These are phyloP conservation scores for Shinisaurus crocodilurus DNA, from an alignment of 2,113 vertebrate species.

Conservation along the genomic window DNA sequence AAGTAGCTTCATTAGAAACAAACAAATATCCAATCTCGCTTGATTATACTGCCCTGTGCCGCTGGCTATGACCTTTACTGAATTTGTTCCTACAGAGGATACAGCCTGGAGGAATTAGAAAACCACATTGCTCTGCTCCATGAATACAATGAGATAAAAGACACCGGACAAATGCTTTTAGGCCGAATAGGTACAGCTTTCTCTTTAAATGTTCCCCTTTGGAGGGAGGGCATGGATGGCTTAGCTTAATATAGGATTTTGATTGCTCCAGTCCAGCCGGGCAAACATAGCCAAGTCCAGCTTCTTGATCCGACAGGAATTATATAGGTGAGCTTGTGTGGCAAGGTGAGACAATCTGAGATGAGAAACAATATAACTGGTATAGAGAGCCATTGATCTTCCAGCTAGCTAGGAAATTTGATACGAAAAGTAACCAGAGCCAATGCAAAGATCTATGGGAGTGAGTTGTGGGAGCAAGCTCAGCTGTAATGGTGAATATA, in stretches of 20 bases:
- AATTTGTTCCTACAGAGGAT: constrained; percentile 79
- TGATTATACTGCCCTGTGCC: background rate
- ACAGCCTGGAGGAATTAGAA: constrained; percentile 85
- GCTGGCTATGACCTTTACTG: constrained; percentile 17
- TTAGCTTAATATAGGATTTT: rapidly evolving
- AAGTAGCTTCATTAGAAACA: rapidly evolving
- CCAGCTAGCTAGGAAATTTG: background rate
- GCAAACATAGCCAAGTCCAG: background rate
- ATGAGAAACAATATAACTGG: background rate
- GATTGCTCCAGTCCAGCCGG: background rate
- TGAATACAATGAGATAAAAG: constrained; percentile 96
- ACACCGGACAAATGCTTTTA: constrained; percentile 90
- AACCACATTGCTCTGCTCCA: constrained; percentile 90
- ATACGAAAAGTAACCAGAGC: no score
- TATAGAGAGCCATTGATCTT: background rate
- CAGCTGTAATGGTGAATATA: background rate
- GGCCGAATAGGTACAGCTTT: constrained; percentile 86
- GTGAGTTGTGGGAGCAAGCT: background rate
- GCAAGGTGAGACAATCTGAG: background rate
- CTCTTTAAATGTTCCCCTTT: background rate
- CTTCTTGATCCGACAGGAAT: background rate
- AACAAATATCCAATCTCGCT: background rate
- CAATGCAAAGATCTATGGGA: background rate
- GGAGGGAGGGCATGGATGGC: background rate
- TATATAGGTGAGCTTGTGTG: background rate